Evolutionary conservation across 2,113 vertebrate species (phyloP).

Genomic region (Aldabrachelys gigantea): DNA sequence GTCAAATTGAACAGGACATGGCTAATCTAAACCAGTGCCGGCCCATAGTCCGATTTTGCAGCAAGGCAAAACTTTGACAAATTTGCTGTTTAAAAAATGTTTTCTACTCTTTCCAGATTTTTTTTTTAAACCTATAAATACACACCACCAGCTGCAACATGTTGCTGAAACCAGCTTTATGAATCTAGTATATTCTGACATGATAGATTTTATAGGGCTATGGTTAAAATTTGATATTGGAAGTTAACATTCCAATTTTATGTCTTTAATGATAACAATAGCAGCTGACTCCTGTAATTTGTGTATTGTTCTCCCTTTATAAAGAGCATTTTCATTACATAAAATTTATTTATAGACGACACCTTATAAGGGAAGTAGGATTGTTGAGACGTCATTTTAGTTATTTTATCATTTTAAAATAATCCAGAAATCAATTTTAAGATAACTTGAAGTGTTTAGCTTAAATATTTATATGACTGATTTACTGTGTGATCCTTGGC

Average conservation of each 20-base stretch:
- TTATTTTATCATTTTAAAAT: background rate
- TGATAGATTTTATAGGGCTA: slow-evolving; percentile 82
- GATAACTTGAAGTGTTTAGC: background rate
- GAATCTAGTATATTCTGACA: slow-evolving; percentile 85
- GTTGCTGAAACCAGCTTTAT: slow-evolving; percentile 80
- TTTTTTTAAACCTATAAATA: slow-evolving; percentile 64
- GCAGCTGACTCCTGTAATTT: slow-evolving; percentile 51
- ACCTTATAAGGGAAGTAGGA: slow-evolving; percentile 55
- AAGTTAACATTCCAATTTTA: slow-evolving; percentile 30
- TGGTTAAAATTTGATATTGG: slow-evolving; percentile 80
- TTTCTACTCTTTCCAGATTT: slow-evolving; percentile 58
- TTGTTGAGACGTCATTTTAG: slow-evolving; percentile 50
- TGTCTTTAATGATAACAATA: background rate
- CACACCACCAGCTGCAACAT: slow-evolving; percentile 83
- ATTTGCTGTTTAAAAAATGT: slow-evolving; percentile 48
- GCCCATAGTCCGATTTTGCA: background rate
- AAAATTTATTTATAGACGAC: slow-evolving; percentile 59
- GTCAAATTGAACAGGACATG: slow-evolving; percentile 77
- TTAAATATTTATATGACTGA: background rate
- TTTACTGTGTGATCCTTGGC: background rate
- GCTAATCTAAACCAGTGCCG: slow-evolving; percentile 77
- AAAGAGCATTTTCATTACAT: slow-evolving; percentile 25
- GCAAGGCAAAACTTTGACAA: slow-evolving; percentile 36
- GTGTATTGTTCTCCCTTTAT: background rate
- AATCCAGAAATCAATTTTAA: background rate